A percentile compares a stretch with the other conserved stretches of the same genome.
Evolutionary conservation across 2,797 vertebrate species (phyloP).

Genomic region (Poecilia wingei): DNA sequence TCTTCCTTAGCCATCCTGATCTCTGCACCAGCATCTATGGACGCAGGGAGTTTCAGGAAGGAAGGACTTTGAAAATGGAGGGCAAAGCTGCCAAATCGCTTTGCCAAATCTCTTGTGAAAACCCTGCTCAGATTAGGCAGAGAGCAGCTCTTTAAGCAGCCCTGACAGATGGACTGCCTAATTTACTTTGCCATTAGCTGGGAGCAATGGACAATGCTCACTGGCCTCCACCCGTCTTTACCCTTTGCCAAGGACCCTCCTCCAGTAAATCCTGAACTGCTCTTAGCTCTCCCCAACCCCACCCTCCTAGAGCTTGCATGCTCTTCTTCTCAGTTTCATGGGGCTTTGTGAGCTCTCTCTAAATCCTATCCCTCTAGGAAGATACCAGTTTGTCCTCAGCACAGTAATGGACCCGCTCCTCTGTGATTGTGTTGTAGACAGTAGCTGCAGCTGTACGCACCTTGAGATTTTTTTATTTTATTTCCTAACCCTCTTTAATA

Average conservation of each 20-base stretch:
- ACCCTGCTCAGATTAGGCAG: slow-evolving; percentile 72
- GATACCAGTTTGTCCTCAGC: slow-evolving; percentile 23
- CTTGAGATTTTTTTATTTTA: too few relatives aligned
- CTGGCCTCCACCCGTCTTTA: slow-evolving; percentile 35
- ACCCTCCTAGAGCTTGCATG: slow-evolving; percentile 10
- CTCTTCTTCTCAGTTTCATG: slow-evolving; percentile 16
- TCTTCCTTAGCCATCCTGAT: slow-evolving; percentile 10
- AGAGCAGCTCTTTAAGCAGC: slow-evolving; percentile 66
- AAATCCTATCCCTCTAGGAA: slow-evolving; percentile 47
- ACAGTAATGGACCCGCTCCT: background rate
- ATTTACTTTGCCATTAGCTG: slow-evolving; percentile 79
- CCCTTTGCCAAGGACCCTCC: slow-evolving; percentile 31
- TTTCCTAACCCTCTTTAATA: too few relatives aligned
- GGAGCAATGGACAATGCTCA: slow-evolving; percentile 45
- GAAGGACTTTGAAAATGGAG: slow-evolving; percentile 38
- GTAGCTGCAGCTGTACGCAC: too few relatives aligned
- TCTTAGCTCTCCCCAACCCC: background rate
- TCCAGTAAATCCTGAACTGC: slow-evolving; percentile 55
- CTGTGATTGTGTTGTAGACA: background rate
- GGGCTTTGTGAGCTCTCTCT: slow-evolving; percentile 29
- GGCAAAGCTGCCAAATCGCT: slow-evolving; percentile 67
- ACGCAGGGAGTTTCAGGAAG: slow-evolving; percentile 19
- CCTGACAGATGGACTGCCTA: slow-evolving; percentile 79
- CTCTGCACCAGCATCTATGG: slow-evolving; percentile 14
- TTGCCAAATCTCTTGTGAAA: slow-evolving; percentile 69